Percentiles rank a stretch among this genome's conserved stretches.
Evolutionary conservation across 2,888 invertebrate genomes (phyloP).

Genomic region (Rhabditoides inermis): DNA sequence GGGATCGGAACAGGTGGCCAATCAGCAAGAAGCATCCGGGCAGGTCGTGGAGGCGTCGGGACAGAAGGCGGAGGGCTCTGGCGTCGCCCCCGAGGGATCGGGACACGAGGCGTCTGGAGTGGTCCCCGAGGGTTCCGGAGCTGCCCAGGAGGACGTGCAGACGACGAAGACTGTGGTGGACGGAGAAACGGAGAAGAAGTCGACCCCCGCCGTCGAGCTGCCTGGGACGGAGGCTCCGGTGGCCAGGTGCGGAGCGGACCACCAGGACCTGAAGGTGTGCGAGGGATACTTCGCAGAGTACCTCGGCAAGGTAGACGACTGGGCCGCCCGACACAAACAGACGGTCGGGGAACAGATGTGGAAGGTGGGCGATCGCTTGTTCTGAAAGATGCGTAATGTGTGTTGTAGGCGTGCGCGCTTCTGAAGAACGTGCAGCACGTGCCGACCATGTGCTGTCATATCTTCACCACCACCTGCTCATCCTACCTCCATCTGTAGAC

Average conservation of each 20-base stretch:
- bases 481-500: too few relatives aligned
- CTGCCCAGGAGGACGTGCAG: neutral
- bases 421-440: constrained; percentile 32
- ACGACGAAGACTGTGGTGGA: neutral
- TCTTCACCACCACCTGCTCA: constrained; percentile 16
- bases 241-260: constrained; percentile 17
- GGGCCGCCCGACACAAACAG: constrained; percentile 27
- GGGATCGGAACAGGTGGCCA: too few relatives aligned
- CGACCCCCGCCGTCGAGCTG: neutral
- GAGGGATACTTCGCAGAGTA: constrained; percentile 33
- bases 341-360: constrained; percentile 25
- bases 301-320: constrained; percentile 26
- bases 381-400: neutral
- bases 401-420: constrained; percentile 31
- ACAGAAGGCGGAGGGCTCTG: neutral
- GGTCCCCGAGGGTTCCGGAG: neutral
- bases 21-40: too few relatives aligned
- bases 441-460: constrained; percentile 35
- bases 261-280: constrained; percentile 31
- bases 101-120: neutral
- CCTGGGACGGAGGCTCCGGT: neutral
- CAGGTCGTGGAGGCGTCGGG: neutral
- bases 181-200: neutral
- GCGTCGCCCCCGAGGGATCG: neutral
- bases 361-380: constrained; percentile 17